Base-by-base conservation (phyloP, 1,140 invertebrate species). In the Cotesia chilonis region DNA sequence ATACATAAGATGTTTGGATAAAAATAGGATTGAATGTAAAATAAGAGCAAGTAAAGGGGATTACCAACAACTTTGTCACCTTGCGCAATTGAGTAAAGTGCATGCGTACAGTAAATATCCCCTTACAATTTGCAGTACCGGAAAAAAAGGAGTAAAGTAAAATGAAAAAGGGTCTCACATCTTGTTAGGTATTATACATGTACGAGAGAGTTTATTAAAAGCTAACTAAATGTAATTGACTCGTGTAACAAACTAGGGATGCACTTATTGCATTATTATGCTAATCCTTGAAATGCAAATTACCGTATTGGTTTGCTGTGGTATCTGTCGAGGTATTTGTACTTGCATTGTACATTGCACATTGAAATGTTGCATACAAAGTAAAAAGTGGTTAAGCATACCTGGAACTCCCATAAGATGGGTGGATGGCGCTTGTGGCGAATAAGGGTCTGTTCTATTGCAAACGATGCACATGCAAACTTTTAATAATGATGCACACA, bases 401-500 rank as follows among this genome's bases (percentile, higher is more conserved):
- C 38, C 12, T 51, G n/a, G 7, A 57, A 68, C n/a, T 52, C 60
- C 20, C 9, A n/a, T 37, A 36, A 57, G 38, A 60, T 60, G 12
- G 37, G 38, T 41, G 28, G 37, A 14, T 59, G 17, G 5, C 17
- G 17, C 5, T 69, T 7, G 60, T 41, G 37, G 37, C 3, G 4
- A 47, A 28, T 7, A 63, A 36, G 59, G 59, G 59, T 63, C 38
- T 47, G 60, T 70, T 52, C 7, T 20, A 37, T 28, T 35, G 28
- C 38, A 5, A 20, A 51, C 38, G n/a, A 54, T 67, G 66, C 52
- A 75, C 70, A 64, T 70, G 71, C 69, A 71, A 68, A 51, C 38
- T 57, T 66, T 64, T 63, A 75, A 75, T 73, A 67, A 37, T 65
- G 64, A 57, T 47, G 63, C 57, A 71, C 71, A 68, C 64, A 73